phyloP scores from a whole-genome alignment of 2,113 vertebrate species.

The Delphinapterus leucas region DNA sequence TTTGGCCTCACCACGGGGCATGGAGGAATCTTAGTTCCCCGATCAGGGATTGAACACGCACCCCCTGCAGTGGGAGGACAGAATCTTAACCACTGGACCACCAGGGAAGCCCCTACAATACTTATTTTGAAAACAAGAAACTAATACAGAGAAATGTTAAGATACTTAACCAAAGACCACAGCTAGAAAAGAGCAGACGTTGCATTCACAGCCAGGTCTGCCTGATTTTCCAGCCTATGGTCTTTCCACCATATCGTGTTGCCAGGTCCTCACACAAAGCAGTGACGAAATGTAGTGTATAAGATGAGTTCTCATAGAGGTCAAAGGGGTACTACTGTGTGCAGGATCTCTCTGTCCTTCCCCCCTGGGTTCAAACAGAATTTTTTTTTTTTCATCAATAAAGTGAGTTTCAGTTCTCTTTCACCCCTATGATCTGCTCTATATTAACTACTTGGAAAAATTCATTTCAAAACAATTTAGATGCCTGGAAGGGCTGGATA shows the following conservation, averaged over 20 bases:
- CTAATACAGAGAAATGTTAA: not conserved
- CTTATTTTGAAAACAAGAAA: constrained; percentile 32
- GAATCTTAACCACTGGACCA: too few species aligned
- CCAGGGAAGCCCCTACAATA: too few species aligned
- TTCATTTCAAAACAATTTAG: not conserved
- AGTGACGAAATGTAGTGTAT: not conserved
- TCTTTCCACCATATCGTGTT: not conserved
- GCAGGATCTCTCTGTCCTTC: not conserved
- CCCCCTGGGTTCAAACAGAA: not conserved
- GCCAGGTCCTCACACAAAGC: not conserved
- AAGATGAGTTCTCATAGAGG: not conserved
- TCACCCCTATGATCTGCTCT: not conserved
- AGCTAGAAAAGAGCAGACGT: not conserved
- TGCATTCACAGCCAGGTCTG: not conserved
- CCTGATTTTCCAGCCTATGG: not conserved
- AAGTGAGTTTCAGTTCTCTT: not conserved
- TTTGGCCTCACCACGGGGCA: too few species aligned
- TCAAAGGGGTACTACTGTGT: fast-evolving
- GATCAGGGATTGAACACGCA: too few species aligned
- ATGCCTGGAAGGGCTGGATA: not conserved
- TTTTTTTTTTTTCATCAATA: not conserved
- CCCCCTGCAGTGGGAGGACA: too few species aligned
- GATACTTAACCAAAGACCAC: not conserved
- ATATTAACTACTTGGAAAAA: not conserved
- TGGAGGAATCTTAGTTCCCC: too few species aligned